These are phyloP conservation scores for Meloidogyne floridensis DNA, from an alignment of 1,140 invertebrate genomes.

Conservation along the genomic window DNA sequence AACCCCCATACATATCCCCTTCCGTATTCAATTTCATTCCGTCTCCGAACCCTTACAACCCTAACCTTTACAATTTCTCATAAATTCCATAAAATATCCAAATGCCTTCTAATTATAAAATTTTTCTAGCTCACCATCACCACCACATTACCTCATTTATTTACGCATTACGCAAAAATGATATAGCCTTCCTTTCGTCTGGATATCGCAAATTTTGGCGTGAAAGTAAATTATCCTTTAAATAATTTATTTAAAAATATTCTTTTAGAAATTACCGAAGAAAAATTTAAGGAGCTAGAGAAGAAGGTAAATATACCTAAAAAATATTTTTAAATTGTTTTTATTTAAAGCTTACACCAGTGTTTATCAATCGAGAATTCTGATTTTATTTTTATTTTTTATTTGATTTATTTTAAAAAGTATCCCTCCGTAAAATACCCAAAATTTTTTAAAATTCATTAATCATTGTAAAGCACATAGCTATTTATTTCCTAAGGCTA, in stretches of 20 bases:
- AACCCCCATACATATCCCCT: too few relatives aligned
- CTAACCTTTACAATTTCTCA: too few relatives aligned
- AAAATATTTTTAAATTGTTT: too few relatives aligned
- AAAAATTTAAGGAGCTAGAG: neutral
- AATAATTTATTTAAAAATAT: neutral
- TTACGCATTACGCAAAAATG: neutral
- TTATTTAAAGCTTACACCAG: neutral
- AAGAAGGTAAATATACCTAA: neutral
- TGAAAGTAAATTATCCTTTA: neutral
- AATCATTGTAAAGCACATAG: too few relatives aligned
- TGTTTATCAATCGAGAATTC: neutral
- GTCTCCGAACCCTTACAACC: too few relatives aligned
- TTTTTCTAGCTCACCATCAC: neutral
- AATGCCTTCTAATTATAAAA: neutral
- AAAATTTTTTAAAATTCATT: too few relatives aligned
- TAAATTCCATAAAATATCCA: too few relatives aligned
- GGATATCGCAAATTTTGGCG: constrained; percentile 2
- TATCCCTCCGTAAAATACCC: too few relatives aligned
- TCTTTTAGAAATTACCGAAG: neutral
- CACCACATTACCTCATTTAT: neutral
- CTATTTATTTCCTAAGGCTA: too few relatives aligned
- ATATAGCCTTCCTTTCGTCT: neutral
- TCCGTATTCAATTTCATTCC: too few relatives aligned
- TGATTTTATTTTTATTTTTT: neutral
- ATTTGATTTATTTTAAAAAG: too few relatives aligned